Evolutionary conservation across 2,113 vertebrate genomes (phyloP).

Genomic region (Sardina pilchardus): DNA sequence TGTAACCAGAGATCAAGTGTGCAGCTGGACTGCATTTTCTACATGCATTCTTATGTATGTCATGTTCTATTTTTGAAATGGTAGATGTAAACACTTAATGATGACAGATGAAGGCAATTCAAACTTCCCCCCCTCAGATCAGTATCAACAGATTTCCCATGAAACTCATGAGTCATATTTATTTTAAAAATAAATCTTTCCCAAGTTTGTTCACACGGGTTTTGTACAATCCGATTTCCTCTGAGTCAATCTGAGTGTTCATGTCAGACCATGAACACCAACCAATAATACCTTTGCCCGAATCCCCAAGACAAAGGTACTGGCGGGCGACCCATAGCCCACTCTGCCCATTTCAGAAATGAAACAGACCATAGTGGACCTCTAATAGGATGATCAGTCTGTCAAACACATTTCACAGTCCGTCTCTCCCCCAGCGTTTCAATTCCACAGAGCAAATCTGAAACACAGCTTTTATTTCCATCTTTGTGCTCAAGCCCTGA

Average conservation of each 20-base stretch:
- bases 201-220: background rate
- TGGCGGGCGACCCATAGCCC: background rate
- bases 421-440: background rate
- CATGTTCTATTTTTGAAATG: background rate
- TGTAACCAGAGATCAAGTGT: background rate
- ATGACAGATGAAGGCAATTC: background rate
- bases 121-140: background rate
- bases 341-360: background rate
- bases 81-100: background rate
- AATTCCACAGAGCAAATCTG: slow-evolving; percentile 2
- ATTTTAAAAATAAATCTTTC: background rate
- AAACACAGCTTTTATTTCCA: background rate
- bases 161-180: background rate
- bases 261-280: background rate
- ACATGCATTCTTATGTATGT: background rate
- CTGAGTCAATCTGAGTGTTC: too few species aligned
- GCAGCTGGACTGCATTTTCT: background rate
- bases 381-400: background rate
- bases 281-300: background rate
- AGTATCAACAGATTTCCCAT: background rate
- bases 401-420: background rate
- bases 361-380: background rate
- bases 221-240: too few species aligned
- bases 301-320: background rate
- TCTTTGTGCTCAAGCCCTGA: background rate